phyloP scores from a whole-genome alignment of 2,888 invertebrate genomes.

The Palloptera scutellata region DNA sequence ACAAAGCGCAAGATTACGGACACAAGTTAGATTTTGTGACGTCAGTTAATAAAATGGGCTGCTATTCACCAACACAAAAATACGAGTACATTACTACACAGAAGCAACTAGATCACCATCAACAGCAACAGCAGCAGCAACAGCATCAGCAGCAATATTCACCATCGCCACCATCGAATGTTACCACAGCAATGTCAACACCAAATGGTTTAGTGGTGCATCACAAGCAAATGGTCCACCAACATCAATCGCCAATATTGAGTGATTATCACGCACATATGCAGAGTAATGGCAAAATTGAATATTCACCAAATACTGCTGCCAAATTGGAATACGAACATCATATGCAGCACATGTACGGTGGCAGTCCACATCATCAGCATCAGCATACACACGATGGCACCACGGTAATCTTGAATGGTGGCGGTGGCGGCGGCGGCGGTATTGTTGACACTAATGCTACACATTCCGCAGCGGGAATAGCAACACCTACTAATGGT shows the following conservation, averaged over 20 bases:
- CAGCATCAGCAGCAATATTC: constrained; percentile 45
- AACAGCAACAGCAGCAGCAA: constrained; percentile 52
- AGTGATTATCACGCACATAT: constrained; percentile 52
- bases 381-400: constrained; percentile 41
- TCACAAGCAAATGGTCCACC: constrained; percentile 46
- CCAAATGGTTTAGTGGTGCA: constrained; percentile 40
- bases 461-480: constrained; percentile 40
- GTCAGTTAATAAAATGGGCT: constrained; percentile 58
- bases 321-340: constrained; percentile 55
- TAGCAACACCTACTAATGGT: constrained; percentile 40
- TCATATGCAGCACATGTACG: constrained; percentile 58
- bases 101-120: constrained; percentile 51
- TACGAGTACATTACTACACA: constrained; percentile 60
- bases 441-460: constrained; percentile 35
- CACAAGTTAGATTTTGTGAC: constrained; percentile 58
- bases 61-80: constrained; percentile 63
- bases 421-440: constrained; percentile 22
- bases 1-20: constrained; percentile 56
- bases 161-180: constrained; percentile 51
- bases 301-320: constrained; percentile 55
- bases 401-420: constrained; percentile 38
- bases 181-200: constrained; percentile 18
- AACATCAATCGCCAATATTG: constrained; percentile 49
- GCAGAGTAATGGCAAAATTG: constrained; percentile 53
- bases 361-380: constrained; percentile 55